Evolutionary conservation across 2,797 vertebrate species (phyloP), one percentile per base, ranked within the genome.

Genomic region (Tauraco hartlaubi): DNA sequence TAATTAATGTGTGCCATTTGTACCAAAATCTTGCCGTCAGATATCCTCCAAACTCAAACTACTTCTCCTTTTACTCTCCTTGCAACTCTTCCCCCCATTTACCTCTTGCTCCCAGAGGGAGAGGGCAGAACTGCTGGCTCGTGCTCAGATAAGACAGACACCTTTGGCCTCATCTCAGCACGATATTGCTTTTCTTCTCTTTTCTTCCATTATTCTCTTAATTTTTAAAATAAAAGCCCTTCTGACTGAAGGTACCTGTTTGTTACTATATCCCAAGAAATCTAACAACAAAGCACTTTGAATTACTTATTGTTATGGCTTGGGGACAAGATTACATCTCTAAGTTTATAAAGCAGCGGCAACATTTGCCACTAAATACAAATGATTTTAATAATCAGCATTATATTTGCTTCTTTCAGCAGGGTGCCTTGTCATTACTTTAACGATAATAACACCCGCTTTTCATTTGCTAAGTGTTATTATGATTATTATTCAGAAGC

Each of bases 331-430:
- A 95, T 95, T 96, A 90, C 77, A 93, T 95, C 95, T 96, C 94
- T 23, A 67, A 88, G 91, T 97, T 96, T 95, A 93, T 95, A 96
- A 96, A 97, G 93, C 80, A 87, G 76, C 2, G 0, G 71, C 92
- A 88, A 67, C 90, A 62, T 95, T 96, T 95, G 74, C 92, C 88
- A 74, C 94, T 95, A 96, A 95, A 94, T 96, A 96, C 92, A 94
- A 96, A 95, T 95, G 74, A 97, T 96, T 96, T 96, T 96, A 95
- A 96, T 96, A 96, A 97, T 95, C 96, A 95, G 90, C 67, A 74
- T 90, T 94, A 79, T 95, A 92, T 91, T 96, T 94, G 85, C 87
- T 93, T 96, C 96, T 91, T 96, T 89, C 96, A 96, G 81, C 87
- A 88, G 94, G 94, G 94, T 94, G 92, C 64, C 95, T 96, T 94